phyloP scores from a whole-genome alignment of 1,140 invertebrate genomes.

The Drosophila guanche region DNA sequence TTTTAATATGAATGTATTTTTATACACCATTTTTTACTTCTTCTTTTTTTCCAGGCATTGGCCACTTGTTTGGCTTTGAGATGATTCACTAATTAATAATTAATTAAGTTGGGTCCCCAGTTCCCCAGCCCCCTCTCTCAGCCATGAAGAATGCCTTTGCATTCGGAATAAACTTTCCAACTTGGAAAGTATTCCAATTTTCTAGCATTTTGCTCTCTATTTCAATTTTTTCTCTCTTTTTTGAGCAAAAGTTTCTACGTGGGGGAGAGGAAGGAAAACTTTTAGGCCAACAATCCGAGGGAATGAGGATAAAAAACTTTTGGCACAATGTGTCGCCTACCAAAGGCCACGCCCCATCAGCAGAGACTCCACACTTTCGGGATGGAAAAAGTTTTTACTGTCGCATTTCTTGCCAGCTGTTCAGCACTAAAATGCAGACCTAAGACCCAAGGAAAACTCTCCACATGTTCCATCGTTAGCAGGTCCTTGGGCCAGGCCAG shows the following conservation, averaged over 20 bases:
- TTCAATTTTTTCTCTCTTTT: conserved; percentile 26
- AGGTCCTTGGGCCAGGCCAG: conserved; percentile 38
- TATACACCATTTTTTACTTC: conserved; percentile 50
- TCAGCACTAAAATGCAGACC: conserved; percentile 68
- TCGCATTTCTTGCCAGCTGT: conserved; percentile 65
- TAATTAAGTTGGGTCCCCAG: conserved; percentile 65
- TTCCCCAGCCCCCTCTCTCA: not conserved
- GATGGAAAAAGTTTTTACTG: conserved; percentile 72
- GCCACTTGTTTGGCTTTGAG: conserved; percentile 72
- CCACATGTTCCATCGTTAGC: conserved; percentile 31
- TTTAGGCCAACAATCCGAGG: conserved; percentile 23
- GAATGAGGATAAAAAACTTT: conserved; percentile 51
- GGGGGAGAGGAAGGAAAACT: conserved; percentile 28
- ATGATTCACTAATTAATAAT: conserved; percentile 77
- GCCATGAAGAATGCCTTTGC: conserved; percentile 28
- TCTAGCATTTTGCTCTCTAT: conserved; percentile 53
- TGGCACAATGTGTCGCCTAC: conserved; percentile 69
- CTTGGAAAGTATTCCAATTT: conserved; percentile 77
- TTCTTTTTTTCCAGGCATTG: conserved; percentile 24
- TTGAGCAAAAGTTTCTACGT: conserved; percentile 46
- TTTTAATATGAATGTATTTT: conserved; percentile 71
- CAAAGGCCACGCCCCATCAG: conserved; percentile 36
- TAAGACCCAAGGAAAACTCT: conserved; percentile 10
- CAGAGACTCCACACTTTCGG: not conserved
- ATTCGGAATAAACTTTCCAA: conserved; percentile 53